phyloP scores from a whole-genome alignment of 2,888 invertebrate species.

The Limnephilus lunatus region DNA sequence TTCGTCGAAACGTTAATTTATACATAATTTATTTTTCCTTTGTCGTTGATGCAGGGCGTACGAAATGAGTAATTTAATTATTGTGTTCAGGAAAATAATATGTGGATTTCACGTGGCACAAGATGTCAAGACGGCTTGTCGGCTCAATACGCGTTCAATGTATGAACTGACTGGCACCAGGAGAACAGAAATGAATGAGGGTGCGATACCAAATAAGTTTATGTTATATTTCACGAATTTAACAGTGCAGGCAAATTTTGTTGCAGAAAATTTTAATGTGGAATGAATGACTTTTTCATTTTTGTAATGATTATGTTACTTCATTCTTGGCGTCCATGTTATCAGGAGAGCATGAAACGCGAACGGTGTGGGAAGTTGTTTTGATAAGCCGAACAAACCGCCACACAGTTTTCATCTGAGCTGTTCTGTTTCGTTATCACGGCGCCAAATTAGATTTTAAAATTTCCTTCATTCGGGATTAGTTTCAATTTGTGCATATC shows the following conservation, averaged over 20 bases:
- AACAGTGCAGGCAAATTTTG: constrained; percentile 11
- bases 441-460: background rate
- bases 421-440: background rate
- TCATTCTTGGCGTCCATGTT: constrained; percentile 31
- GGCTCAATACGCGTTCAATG: constrained; percentile 5
- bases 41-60: background rate
- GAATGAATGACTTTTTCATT: background rate
- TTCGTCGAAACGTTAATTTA: constrained; percentile 19
- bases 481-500: background rate
- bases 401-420: background rate
- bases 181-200: background rate
- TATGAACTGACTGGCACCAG: constrained; percentile 13
- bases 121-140: background rate
- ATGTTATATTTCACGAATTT: background rate
- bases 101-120: constrained; percentile 3
- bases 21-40: background rate
- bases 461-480: background rate
- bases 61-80: constrained; percentile 34
- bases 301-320: constrained; percentile 13
- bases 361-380: constrained; percentile 17
- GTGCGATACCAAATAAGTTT: background rate
- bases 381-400: background rate
- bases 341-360: constrained; percentile 22
- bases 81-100: constrained; percentile 34
- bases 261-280: constrained; percentile 13